Evolutionary conservation across 2,797 vertebrate species (phyloP), one percentile per base, ranked within the genome.

Genomic region (Channa striata): DNA sequence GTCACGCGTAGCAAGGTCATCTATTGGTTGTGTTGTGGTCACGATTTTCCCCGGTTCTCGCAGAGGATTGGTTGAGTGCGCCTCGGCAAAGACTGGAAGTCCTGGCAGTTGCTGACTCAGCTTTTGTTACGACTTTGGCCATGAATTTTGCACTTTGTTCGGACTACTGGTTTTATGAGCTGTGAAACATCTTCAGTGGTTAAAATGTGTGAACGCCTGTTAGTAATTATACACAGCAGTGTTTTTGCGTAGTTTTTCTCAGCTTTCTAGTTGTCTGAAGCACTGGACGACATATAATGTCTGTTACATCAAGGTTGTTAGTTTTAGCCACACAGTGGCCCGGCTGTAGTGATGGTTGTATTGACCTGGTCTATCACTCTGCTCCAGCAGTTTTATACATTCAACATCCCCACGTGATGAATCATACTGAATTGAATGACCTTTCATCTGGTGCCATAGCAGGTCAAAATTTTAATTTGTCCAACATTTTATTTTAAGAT

Each of bases 131-230:
- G 25, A 30, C 25, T 66, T 77, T 23, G 43, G 62, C 68, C 8
- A 4, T 58, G 65, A 16, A 23, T 34, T 77, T 61, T 51, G 8
- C 17, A 10, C 44, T 84, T 46, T 83, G 61, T 83, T 90, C 69
- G 74, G 71, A 74, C 71, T 64, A 23, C 44, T 16, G 25, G 39
- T 65, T 81, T 82, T 59, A 81, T 78, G 78, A 80, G 64, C 60
- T 80, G 54, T 79, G 74, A 86, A 89, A 80, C 73, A 66, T 86
- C 65, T 68, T 75, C 68, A 40, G 56, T 16, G 71, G 80, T 36
- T 48, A 56, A 48, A 59, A 48, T 46, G 53, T 63, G 10, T 33
- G 20, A 80, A 36, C 9, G 19, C n/a, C 16, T 59, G 34, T n/a
- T n/a, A n/a, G n/a, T 54, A 53, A 53, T 25, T 71, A 52, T 59